Base-by-base conservation (phyloP, 2,888 invertebrate species). In the Cerastoderma edule region DNA sequence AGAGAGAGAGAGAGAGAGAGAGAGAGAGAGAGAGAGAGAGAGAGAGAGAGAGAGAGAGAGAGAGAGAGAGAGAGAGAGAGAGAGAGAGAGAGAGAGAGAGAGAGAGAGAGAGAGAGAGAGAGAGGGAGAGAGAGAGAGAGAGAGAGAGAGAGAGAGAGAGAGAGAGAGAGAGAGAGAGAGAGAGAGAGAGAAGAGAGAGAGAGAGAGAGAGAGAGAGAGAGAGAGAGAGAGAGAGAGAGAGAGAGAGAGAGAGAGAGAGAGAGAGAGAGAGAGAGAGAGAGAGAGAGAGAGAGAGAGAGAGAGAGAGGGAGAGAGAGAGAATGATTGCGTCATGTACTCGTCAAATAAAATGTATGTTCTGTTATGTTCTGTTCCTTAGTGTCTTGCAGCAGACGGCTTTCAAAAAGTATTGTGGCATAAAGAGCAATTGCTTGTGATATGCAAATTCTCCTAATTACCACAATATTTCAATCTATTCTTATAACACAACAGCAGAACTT, bases 11-110 rank as follows among this genome's bases (percentile, higher is more conserved):
- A 57, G 57, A 57, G 57, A 57, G 57, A 57, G 57, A 57, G 57
- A 57, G 57, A 57, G 57, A 57, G 57, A 57, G 57, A 57, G 57
- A 57, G 57, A 57, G 57, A 57, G 57, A 57, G 57, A 57, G 57
- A 57, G 57, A 57, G 57, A 57, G 57, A 57, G 57, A 57, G 57
- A 57, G 57, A 30, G 30, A 24, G 32, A 39, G 39, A 39, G 39
- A 39, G 39, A 39, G 39, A 39, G 39, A 39, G 39, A 39, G 39
- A 39, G 39, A 39, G 39, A 39, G 39, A 39, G 39, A 39, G 39
- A 39, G 39, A 39, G 39, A 39, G 39, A 39, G 39, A 39, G 39
- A 39, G 39, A 39, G 39, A 39, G 39, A 39, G 39, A 39, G 39
- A 39, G 16, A 39, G 39, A 39, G 39, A 39, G 39, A 39, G 39